Conservation (phyloP, 1,140 invertebrate species). For the Planococcus citri region DNA sequence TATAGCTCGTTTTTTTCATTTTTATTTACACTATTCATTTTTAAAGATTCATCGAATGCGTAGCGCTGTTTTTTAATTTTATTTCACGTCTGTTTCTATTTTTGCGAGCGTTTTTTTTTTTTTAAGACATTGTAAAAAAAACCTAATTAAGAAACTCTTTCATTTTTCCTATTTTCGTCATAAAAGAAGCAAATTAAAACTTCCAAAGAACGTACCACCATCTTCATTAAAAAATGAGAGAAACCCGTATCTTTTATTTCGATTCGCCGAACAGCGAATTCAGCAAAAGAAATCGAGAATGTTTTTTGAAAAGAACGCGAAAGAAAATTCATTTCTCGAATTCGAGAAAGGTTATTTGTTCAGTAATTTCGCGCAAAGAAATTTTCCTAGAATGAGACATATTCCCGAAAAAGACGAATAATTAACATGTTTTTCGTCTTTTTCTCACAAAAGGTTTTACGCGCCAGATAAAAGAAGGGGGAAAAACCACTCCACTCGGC, state of each 20-base stretch:
- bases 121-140: conserved; percentile 14
- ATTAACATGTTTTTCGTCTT: conserved; percentile 19
- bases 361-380: conserved; percentile 15
- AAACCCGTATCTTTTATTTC: conserved; percentile 20
- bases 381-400: conserved; percentile 9
- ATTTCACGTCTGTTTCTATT: conserved; percentile 10
- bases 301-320: conserved; percentile 16
- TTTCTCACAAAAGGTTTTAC: conserved; percentile 11
- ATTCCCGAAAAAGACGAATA: conserved; percentile 11
- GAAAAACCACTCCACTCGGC: background rate
- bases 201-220: conserved; percentile 17
- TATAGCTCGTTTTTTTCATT: conserved; percentile 5
- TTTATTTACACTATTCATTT: background rate
- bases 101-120: background rate
- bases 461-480: conserved; percentile 4
- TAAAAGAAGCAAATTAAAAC: conserved; percentile 20
- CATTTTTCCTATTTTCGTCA: conserved; percentile 18
- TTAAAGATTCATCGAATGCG: conserved; percentile 3
- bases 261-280: conserved; percentile 17
- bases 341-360: conserved; percentile 18
- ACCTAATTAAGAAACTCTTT: conserved; percentile 20
- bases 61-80: conserved; percentile 5
- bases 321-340: conserved; percentile 19
- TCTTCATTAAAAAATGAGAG: conserved; percentile 17
- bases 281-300: conserved; percentile 17